Conservation (phyloP, 2,888 invertebrate species). For the Leucophenga montana region DNA sequence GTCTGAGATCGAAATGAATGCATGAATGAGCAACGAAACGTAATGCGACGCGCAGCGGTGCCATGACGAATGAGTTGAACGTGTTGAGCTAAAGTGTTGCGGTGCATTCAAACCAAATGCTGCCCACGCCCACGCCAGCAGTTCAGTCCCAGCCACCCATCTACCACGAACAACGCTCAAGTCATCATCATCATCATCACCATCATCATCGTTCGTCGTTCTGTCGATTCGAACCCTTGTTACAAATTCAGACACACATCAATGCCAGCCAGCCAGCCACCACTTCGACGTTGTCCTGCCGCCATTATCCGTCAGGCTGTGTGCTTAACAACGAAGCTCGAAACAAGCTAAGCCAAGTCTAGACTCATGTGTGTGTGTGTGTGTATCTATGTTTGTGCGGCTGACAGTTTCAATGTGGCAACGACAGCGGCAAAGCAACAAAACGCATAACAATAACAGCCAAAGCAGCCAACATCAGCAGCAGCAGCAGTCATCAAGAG, state of each 20-base stretch:
- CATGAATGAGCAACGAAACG: conserved; percentile 9
- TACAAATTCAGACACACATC: conserved; percentile 33
- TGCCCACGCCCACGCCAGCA: conserved; percentile 28
- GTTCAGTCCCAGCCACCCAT: not conserved
- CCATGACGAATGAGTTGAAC: not conserved
- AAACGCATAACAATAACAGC: conserved; percentile 10
- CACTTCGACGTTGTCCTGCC: not conserved
- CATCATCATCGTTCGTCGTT: not conserved
- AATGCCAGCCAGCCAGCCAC: not conserved
- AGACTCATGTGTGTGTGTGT: conserved; percentile 16
- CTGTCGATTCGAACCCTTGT: conserved; percentile 23
- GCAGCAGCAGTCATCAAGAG: conserved; percentile 5
- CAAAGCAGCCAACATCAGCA: not conserved
- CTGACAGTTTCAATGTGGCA: conserved; percentile 21
- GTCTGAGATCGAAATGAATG: not conserved
- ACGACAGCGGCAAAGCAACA: conserved; percentile 10
- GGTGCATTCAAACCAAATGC: conserved; percentile 29
- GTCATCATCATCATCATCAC: conserved; percentile 7
- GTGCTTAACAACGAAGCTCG: conserved; percentile 22
- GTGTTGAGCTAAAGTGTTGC: conserved; percentile 30
- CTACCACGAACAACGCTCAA: not conserved
- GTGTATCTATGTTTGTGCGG: not conserved
- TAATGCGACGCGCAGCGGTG: not conserved
- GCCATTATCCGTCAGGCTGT: not conserved
- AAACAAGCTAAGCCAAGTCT: conserved; percentile 7